phyloP scores from a whole-genome alignment of 2,113 vertebrate species.

The Ceyx cyanopectus region DNA sequence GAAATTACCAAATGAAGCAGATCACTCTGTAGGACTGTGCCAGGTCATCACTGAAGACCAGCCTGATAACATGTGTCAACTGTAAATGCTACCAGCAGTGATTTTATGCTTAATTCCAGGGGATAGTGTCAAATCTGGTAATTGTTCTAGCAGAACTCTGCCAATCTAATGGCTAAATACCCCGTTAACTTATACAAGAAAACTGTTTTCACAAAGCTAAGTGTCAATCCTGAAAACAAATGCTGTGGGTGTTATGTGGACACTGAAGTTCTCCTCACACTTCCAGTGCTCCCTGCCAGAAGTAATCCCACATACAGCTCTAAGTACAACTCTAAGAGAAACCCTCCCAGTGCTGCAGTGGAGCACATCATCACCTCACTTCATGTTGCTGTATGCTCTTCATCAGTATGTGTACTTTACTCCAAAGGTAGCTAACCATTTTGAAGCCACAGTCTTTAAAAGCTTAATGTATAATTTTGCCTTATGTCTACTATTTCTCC shows the following conservation, averaged over 20 bases:
- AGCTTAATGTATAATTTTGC: background rate
- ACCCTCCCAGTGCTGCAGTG: background rate
- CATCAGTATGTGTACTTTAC: background rate
- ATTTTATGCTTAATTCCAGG: constrained; percentile 29
- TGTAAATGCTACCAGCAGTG: constrained; percentile 15
- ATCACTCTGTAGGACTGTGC: background rate
- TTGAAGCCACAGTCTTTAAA: background rate
- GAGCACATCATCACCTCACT: background rate
- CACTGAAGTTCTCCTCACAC: background rate
- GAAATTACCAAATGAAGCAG: background rate
- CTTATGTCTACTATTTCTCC: background rate
- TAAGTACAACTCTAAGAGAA: background rate
- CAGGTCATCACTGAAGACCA: background rate
- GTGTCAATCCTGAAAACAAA: background rate
- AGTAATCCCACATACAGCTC: background rate
- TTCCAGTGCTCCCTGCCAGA: background rate
- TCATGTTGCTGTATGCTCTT: background rate
- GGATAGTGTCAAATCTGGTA: constrained; percentile 14
- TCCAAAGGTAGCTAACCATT: background rate
- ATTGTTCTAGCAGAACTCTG: constrained; percentile 13
- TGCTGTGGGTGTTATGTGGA: background rate
- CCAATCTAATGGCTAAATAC: constrained; percentile 8
- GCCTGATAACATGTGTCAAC: background rate
- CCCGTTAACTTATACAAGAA: background rate
- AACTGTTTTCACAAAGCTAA: constrained; percentile 10